Evolutionary conservation across 2,888 invertebrate genomes (phyloP).

Genomic region (Dryobota labecula): DNA sequence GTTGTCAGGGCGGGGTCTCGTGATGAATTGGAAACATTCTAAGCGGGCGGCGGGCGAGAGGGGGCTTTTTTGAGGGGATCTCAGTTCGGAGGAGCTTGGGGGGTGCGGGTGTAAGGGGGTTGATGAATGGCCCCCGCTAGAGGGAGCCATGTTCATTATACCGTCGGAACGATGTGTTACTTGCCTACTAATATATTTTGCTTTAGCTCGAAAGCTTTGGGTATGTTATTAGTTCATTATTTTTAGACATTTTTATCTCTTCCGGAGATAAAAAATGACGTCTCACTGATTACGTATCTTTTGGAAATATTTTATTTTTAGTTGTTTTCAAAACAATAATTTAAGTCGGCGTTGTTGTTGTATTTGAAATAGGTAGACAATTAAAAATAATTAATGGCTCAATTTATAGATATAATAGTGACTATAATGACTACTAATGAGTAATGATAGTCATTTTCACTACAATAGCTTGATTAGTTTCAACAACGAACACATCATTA

Average conservation of each 20-base stretch:
- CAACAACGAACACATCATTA: conserved; percentile 3
- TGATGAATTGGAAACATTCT: conserved; percentile 90
- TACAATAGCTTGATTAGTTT: conserved; percentile 47
- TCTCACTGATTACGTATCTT: conserved; percentile 77
- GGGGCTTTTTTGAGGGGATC: conserved; percentile 85
- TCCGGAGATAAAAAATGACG: conserved; percentile 85
- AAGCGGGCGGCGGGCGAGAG: conserved; percentile 81
- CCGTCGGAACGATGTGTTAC: conserved; percentile 89
- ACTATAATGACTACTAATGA: no score
- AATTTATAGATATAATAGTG: conserved; percentile 68
- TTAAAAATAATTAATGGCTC: conserved; percentile 74
- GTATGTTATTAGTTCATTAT: conserved; percentile 87
- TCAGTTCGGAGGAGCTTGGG: conserved; percentile 75
- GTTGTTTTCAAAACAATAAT: conserved; percentile 69
- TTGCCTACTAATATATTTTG: conserved; percentile 88
- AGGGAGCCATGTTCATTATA: conserved; percentile 91
- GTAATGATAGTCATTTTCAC: conserved; percentile 16
- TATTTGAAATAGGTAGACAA: conserved; percentile 67
- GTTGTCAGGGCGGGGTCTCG: conserved; percentile 91
- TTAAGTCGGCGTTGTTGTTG: conserved; percentile 70
- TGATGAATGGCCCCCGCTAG: conserved; percentile 86
- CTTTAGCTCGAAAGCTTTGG: conserved; percentile 79
- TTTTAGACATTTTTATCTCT: conserved; percentile 87
- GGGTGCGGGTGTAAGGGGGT: conserved; percentile 79
- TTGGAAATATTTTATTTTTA: conserved; percentile 72